Conservation (phyloP, 2,113 vertebrate species). For the Orientallactaga bullata region DNA sequence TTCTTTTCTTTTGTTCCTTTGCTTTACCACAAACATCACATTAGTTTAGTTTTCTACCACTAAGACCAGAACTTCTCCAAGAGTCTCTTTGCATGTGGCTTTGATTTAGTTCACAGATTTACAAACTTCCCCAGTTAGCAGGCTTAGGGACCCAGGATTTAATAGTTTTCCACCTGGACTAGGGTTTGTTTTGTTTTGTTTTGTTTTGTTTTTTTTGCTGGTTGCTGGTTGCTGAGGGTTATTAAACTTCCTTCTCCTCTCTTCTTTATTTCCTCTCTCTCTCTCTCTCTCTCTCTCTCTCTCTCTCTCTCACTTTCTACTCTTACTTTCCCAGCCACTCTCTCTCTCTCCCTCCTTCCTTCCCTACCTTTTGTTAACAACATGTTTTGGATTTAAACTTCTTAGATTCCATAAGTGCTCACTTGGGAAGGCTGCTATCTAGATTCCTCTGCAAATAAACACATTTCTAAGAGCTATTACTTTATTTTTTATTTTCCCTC, state of each 20-base stretch:
- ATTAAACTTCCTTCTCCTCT: background rate
- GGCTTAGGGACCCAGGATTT: background rate
- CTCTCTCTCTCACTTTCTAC: too few species aligned
- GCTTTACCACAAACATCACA: background rate
- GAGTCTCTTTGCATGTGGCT: background rate
- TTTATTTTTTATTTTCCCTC: background rate
- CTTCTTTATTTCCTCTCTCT: background rate
- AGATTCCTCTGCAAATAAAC: conserved; percentile 16
- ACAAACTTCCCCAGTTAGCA: background rate
- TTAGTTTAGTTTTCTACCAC: background rate
- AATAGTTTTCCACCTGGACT: background rate
- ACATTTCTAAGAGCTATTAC: background rate
- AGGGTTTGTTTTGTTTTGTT: background rate
- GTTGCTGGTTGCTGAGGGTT: background rate
- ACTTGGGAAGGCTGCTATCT: background rate
- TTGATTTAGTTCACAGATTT: background rate
- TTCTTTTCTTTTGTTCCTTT: background rate
- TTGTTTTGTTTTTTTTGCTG: background rate
- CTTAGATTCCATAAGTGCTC: background rate
- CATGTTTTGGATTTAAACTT: background rate
- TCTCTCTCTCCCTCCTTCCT: too few species aligned
- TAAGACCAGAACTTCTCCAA: background rate
- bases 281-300: too few species aligned
- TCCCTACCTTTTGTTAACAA: background rate
- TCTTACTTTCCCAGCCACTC: too few species aligned